Evolutionary conservation across 2,113 vertebrate genomes (phyloP), one percentile per base, ranked within the genome.

Genomic region (Zosterops pallidus): DNA sequence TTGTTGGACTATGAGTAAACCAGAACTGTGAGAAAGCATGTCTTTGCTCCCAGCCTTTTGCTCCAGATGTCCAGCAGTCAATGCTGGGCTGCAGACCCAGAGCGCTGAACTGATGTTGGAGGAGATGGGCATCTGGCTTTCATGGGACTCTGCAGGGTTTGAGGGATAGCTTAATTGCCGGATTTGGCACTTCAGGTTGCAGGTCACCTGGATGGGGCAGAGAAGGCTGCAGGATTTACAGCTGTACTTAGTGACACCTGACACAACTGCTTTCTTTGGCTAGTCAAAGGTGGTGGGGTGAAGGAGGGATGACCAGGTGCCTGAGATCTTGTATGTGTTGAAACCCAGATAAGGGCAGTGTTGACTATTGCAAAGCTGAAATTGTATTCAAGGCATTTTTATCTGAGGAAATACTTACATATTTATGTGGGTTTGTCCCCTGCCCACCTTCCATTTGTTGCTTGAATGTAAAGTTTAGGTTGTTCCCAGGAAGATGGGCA

Each of bases 121-220:
- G 49, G 53, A 90, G 63, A 28, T 0, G 0, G n/a, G 16, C 39
- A 26, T 13, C 52, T 82, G 41, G 19, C 39, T 59, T 86, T 91
- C 24, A 6, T 19, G 10, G 59, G 46, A 44, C 11, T n/a, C 28
- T 53, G n/a, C 31, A 46, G 42, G 1, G 1, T 55, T 50, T 2
- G 4, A 24, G 47, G 19, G 26, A 56, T 62, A 1, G 0, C 42
- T 31, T 65, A 26, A 20, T 60, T 3, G 1, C 44, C 0, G 0
- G 7, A 23, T 63, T 67, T 47, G 28, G 15, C 21, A 9, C 33
- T 37, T 89, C 0, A 5, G 18, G 28, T 41, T 80, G 69, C 16
- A 33, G n/a, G 33, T 69, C 39, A 37, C 29, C 59, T 72, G 47
- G n/a, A 42, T 0, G 1, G 28, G 44, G 35, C 52, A 56, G 52